Conservation (phyloP, 2,113 vertebrate species). For the Ramphastos sulfuratus region DNA sequence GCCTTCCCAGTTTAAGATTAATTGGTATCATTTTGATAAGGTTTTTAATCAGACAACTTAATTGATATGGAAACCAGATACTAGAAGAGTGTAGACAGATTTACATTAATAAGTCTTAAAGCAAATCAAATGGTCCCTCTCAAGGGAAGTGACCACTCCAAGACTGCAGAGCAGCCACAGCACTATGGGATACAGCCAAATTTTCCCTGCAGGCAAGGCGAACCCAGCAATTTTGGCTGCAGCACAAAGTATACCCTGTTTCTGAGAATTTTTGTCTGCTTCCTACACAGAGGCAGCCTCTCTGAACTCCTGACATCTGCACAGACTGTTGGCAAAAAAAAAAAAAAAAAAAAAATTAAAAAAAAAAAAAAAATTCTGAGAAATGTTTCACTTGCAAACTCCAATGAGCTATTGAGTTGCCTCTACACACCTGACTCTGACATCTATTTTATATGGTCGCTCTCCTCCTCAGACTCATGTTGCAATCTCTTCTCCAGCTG, state of each 20-base stretch:
- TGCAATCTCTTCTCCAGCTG: not conserved
- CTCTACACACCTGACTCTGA: not conserved
- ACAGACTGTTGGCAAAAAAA: not conserved
- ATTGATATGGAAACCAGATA: not conserved
- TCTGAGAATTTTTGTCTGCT: not conserved
- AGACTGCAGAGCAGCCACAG: not conserved
- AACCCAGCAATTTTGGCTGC: conserved; percentile 33
- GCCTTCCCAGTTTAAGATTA: not conserved
- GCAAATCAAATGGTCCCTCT: not conserved
- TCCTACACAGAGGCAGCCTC: not conserved
- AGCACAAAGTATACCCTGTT: not conserved
- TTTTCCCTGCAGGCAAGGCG: not conserved
- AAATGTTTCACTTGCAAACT: not conserved
- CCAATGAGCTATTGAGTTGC: not conserved
- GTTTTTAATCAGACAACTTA: not conserved
- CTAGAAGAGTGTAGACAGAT: not conserved
- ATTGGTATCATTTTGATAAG: not conserved
- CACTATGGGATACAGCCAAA: not conserved
- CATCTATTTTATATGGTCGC: not conserved
- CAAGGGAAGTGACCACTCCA: not conserved
- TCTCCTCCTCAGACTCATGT: not conserved
- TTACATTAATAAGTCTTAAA: not conserved
- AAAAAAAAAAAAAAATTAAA: not conserved
- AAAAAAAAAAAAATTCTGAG: not conserved
- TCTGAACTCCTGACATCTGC: not conserved